Conservation (phyloP, 2,888 invertebrate genomes). For the Trileptium ribeirensis region DNA sequence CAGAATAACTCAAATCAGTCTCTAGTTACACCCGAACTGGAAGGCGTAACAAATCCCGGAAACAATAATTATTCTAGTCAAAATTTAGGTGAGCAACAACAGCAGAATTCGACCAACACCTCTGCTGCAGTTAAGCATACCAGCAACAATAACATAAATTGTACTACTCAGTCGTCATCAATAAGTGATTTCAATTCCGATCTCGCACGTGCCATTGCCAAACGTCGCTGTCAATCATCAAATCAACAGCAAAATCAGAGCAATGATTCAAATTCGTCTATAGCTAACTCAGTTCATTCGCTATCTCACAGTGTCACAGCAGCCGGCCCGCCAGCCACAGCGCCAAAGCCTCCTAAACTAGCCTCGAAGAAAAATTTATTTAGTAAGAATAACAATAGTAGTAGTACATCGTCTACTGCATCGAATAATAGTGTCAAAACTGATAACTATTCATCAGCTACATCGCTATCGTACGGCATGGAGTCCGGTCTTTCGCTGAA, state of each 20-base stretch:
- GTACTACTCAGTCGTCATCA: background rate
- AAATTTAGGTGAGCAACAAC: background rate
- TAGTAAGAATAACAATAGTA: no score
- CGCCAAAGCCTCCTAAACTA: background rate
- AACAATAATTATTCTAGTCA: background rate
- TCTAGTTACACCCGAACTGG: background rate
- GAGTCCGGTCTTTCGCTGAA: conserved; percentile 39
- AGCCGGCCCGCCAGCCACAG: background rate
- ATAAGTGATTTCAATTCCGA: conserved; percentile 46
- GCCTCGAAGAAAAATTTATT: background rate
- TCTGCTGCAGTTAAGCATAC: background rate
- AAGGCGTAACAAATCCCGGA: background rate
- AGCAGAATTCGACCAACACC: background rate
- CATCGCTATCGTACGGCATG: background rate
- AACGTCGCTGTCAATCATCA: conserved; percentile 27
- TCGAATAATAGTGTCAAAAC: background rate
- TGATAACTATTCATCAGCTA: background rate
- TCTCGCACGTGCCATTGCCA: conserved; percentile 47
- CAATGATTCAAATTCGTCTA: background rate
- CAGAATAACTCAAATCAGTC: conserved; percentile 24
- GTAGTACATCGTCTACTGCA: no score
- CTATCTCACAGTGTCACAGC: background rate
- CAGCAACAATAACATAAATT: background rate
- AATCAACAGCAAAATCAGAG: background rate
- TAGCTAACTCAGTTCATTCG: background rate